Base-by-base conservation (phyloP, 2,797 vertebrate species). In the Tiaroga cobitis region DNA sequence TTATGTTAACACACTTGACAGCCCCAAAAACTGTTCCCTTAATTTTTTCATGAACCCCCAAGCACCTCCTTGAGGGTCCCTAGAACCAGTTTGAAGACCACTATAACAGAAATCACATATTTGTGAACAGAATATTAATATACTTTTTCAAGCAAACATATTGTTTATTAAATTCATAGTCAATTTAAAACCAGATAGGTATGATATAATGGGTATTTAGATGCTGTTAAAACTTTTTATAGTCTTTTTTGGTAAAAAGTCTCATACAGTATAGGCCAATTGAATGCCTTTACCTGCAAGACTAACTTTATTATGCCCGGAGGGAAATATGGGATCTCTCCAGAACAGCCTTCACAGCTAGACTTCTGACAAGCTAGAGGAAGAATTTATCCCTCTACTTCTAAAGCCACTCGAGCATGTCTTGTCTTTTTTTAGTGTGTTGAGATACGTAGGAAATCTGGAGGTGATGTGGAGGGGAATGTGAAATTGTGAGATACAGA, bases 231-330 rank as follows among this genome's bases (percentile, higher is more conserved):
- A 43, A 8, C 24, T 18, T 51, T 59, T 21, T 72, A 70, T 72
- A 81, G 68, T 9, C 16, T 74, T n/a, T 49, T 49, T 49, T 1
- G 15, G 1, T 1, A 4, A 21, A 15, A 32, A 56, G 59, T 46
- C 75, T 83, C 46, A 29, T 32, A 18, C 4, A 32, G 26, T 43
- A 59, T 34, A 54, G 72, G 85, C 43, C 83, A 82, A 49, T 86
- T 69, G 61, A 76, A 75, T 76, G 65, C 74, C 69, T 87, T 86
- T 83, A 88, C 87, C 86, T 85, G 86, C 39, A 68, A 87, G 84
- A 87, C 63, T 90, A 82, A 87, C 51, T 86, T 89, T 89, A 90
- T 87, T 89, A 87, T 68, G n/a, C 21, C 87, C 87, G 24, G 82
- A 87, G 46, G 74, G 63, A 87, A 84, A 87, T 59, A 63, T 80